Percentiles rank a stretch among this genome's conserved stretches.
phyloP scores from a whole-genome alignment of 2,113 vertebrate species.

The Chlorodrepanis virens region DNA sequence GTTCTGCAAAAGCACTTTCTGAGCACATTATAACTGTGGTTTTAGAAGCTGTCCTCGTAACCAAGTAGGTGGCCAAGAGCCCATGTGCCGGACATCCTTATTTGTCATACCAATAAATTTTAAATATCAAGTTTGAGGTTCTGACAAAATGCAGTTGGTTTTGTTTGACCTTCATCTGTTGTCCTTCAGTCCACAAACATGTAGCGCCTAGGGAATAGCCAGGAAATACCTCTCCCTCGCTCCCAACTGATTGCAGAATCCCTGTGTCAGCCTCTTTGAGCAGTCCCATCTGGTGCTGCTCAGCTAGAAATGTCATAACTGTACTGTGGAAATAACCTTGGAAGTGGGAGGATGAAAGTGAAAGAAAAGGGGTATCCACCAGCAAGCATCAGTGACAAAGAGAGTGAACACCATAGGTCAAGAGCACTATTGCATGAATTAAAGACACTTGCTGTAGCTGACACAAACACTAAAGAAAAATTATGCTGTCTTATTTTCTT shows the following conservation, averaged over 20 bases:
- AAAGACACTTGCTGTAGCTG: background rate
- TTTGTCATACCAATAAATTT: background rate
- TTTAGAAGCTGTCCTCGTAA: background rate
- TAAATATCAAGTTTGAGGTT: background rate
- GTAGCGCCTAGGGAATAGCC: background rate
- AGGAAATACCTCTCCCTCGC: slow-evolving; percentile 11
- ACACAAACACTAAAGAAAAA: background rate
- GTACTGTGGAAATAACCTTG: background rate
- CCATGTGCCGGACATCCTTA: background rate
- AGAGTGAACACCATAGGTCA: background rate
- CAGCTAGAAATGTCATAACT: background rate
- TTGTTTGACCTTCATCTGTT: background rate
- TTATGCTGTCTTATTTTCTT: background rate
- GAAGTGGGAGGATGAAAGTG: background rate
- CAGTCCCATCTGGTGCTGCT: slow-evolving; percentile 10
- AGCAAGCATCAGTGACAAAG: background rate
- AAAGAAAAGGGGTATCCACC: background rate
- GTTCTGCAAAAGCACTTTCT: background rate
- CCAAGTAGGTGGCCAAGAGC: background rate
- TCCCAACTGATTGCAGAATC: background rate
- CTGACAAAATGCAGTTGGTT: background rate
- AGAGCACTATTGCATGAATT: background rate
- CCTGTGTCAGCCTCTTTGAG: background rate
- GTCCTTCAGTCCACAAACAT: background rate
- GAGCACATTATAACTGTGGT: background rate